A percentile compares a stretch with the other conserved stretches of the same genome.
Evolutionary conservation across 2,888 invertebrate species (phyloP).

Genomic region (Rhopalosiphum nymphaeae): DNA sequence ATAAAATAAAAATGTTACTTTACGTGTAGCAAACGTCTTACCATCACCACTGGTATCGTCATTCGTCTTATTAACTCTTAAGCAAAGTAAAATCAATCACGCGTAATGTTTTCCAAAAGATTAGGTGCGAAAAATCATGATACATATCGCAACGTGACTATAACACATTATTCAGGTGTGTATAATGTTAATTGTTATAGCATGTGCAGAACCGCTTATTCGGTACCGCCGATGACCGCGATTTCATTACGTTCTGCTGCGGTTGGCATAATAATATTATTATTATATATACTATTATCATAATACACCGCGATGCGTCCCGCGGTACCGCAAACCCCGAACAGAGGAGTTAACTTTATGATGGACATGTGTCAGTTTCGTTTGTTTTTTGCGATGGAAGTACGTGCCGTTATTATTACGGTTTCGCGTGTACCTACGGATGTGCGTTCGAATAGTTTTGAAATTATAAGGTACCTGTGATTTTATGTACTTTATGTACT

Average conservation of each 20-base stretch:
- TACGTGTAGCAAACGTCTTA: neutral
- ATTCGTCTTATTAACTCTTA: neutral
- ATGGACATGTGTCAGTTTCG: neutral
- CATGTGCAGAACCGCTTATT: neutral
- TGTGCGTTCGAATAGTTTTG: neutral
- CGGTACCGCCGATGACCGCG: neutral
- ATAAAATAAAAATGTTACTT: neutral
- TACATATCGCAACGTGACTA: neutral
- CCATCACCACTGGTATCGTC: neutral
- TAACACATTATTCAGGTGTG: neutral
- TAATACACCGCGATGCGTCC: neutral
- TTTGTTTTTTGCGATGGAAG: neutral
- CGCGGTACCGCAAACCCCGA: neutral
- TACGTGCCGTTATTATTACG: conserved; percentile 7
- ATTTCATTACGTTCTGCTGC: neutral
- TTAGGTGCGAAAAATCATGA: neutral
- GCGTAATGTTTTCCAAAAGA: neutral
- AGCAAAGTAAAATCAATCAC: neutral
- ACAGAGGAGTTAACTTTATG: neutral
- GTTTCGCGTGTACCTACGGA: neutral
- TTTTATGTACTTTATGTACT: neutral
- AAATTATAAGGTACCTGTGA: neutral
- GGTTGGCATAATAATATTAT: neutral
- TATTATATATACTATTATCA: neutral
- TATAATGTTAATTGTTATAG: neutral